Base-by-base conservation (phyloP, 2,888 invertebrate genomes). In the Athetis lepigone region DNA sequence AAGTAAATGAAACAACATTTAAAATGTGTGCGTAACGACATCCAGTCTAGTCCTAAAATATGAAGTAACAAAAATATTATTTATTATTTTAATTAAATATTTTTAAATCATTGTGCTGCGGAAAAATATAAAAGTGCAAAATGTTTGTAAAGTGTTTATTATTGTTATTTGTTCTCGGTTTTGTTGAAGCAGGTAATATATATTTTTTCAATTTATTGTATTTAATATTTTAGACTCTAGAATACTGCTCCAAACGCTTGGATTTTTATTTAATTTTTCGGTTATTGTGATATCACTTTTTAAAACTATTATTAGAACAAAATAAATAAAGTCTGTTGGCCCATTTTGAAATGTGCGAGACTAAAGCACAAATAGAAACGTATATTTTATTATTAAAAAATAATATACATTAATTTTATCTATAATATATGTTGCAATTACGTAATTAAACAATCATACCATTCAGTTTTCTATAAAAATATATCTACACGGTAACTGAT, bases 91-190 rank as follows among this genome's bases (percentile, higher is more conserved):
- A n/a, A n/a, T 60, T 63, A 51, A 66, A 62, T 71, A 42, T 51
- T 70, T 62, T 66, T 61, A 58, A 69, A 40, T 50, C 43, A 49
- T 57, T 70, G 72, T 75, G 71, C 7, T 45, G 18, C 6, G 16
- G 46, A 55, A 52, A 67, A 63, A 42, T 56, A 67, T 55, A 52
- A 51, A 43, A 64, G 81, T 79, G 70, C 33, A 88, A 82, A 74
- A 92, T 93, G 93, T 87, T 85, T 69, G 27, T 81, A 16, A 89
- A 88, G 82, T 88, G 88, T 80, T 75, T 91, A 70, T 61, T 90
- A 63, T 79, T 92, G 49, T 82, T 91, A 46, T 83, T 86, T 51
- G 42, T 87, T 59, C 69, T 85, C 21, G 83, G 80, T 82, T 81
- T 80, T 68, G 78, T 89, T 58, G 81, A 87, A 47, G 87, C 85